phyloP scores from a whole-genome alignment of 2,888 invertebrate species.

The Chrysina gloriosa region DNA sequence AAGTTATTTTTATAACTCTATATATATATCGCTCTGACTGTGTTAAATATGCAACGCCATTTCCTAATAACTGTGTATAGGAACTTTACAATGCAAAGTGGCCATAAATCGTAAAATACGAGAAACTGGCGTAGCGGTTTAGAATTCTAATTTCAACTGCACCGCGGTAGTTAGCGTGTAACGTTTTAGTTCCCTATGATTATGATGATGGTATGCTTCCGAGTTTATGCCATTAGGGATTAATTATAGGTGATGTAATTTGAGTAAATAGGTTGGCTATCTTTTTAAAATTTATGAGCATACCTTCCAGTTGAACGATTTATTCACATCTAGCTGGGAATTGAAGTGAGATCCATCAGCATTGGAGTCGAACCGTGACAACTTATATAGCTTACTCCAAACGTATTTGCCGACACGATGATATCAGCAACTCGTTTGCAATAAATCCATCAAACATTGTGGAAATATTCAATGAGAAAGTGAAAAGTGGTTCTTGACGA shows the following conservation, averaged over 20 bases:
- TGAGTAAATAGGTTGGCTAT: background rate
- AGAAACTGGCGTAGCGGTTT: background rate
- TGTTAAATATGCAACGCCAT: background rate
- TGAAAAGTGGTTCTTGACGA: no score
- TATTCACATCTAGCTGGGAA: background rate
- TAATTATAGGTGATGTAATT: slow-evolving; percentile 23
- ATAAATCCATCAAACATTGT: no score
- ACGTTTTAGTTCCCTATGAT: slow-evolving; percentile 11
- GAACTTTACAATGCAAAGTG: background rate
- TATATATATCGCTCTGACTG: background rate
- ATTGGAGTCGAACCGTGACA: no score
- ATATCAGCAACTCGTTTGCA: no score
- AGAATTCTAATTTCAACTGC: background rate
- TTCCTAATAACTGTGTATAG: background rate
- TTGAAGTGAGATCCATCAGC: no score
- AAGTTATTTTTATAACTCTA: no score
- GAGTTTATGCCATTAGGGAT: background rate
- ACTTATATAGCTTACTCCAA: no score
- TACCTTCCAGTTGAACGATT: background rate
- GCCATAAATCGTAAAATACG: slow-evolving; percentile 1
- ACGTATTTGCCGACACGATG: no score
- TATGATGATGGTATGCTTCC: background rate
- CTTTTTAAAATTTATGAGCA: slow-evolving; percentile 3
- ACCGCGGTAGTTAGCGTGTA: background rate
- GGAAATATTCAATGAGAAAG: no score